Evolutionary conservation across 2,113 vertebrate genomes (phyloP), one percentile per base, ranked within the genome.

Genomic region (Ellobius talpinus): DNA sequence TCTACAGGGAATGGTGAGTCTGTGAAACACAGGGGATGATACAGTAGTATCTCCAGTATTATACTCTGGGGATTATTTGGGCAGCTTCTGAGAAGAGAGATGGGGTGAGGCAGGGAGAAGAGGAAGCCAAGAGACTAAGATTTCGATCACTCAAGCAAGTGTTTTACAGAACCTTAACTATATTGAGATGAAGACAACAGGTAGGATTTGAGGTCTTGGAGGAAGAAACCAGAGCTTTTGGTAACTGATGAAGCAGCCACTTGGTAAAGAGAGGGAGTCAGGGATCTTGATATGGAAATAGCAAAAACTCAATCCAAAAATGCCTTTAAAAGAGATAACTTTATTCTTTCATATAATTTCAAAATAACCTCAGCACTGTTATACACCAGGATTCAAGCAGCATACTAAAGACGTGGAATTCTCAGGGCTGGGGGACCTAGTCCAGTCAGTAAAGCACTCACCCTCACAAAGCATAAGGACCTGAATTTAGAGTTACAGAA

Each of bases 301-400:
- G 45, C 33, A 95, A 91, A 77, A 93, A 31, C 12, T 73, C 58
- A 70, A 61, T 3, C 16, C 42, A 95, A 93, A 91, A 1, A 90
- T 70, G 1, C 5, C 23, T 72, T 17, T 17, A 42, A 76, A 61
- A 89, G 17, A 95, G 70, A 5, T 17, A 10, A 93, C 79, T 87
- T 91, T 70, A 82, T 16, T 66, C 61, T 31, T 29, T 86, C 55
- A 68, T 23, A 79, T 81, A 77, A 74, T 61, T 84, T 4, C 91
- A 19, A 74, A 92, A 96, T 95, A 10, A 6, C 42, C 58, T 97
- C n/a, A 50, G 63, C 87, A 50, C 47, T 65, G 2, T 63, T 70
- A 66, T 13, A 61, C 52, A 0, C 24, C 21, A 79, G 77, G 10
- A 39, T 13, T 77, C 58, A 76, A 52, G 36, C 39, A 79, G 33